A percentile compares a stretch with the other conserved stretches of the same genome.
phyloP scores from a whole-genome alignment of 2,797 vertebrate species.

The Chaenodraco wilsoni region DNA sequence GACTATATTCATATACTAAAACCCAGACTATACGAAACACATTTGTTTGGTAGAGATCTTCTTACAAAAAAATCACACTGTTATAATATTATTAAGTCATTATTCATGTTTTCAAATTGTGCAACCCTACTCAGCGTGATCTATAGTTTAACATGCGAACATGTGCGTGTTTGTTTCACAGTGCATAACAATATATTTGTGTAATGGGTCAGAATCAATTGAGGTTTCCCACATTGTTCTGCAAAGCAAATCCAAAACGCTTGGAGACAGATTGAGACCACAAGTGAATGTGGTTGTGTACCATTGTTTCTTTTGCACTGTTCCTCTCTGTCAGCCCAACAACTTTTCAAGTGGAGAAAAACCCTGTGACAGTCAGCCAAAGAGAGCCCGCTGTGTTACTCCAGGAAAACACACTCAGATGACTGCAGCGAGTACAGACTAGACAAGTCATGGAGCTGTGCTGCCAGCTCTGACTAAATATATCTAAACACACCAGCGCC shows the following conservation, averaged over 20 bases:
- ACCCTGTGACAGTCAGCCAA: conserved; percentile 11
- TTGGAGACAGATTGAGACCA: not conserved
- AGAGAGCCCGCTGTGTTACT: conserved; percentile 1
- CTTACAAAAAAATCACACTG: too few relatives aligned
- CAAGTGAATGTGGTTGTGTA: not conserved
- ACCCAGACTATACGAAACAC: too few relatives aligned
- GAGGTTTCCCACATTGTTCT: not conserved
- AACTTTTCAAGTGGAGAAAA: not conserved
- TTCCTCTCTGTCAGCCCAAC: not conserved
- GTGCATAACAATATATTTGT: not conserved
- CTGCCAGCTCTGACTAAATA: conserved; percentile 1
- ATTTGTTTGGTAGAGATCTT: too few relatives aligned
- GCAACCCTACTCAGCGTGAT: not conserved
- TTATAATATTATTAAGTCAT: too few relatives aligned
- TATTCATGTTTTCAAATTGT: too few relatives aligned
- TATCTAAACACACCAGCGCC: conserved; percentile 11
- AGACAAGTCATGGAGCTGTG: not conserved
- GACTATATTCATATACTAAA: too few relatives aligned
- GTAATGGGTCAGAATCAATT: not conserved
- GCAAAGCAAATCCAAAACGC: not conserved
- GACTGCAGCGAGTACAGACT: not conserved
- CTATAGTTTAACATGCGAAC: not conserved
- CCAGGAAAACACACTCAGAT: not conserved
- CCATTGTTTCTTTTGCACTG: not conserved
- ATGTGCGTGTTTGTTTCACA: not conserved